phyloP scores from a whole-genome alignment of 2,888 invertebrate species.

The Lycia hirtaria region DNA sequence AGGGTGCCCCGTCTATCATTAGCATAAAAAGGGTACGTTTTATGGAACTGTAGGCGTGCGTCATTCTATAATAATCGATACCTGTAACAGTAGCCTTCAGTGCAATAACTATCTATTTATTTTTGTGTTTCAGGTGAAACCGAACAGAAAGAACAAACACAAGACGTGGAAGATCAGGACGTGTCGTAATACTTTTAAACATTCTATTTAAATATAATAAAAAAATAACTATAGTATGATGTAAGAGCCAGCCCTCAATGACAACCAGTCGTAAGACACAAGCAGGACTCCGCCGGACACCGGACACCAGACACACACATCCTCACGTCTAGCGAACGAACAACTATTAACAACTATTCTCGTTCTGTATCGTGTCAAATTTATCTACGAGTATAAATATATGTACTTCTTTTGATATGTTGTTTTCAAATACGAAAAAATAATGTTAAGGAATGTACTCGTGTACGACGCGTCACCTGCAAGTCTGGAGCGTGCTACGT shows the following conservation, averaged over 20 bases:
- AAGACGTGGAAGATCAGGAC: conserved; percentile 97
- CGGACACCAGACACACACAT: conserved; percentile 31
- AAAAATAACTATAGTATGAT: conserved; percentile 82
- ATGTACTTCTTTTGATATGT: conserved; percentile 80
- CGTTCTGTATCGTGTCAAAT: conserved; percentile 68
- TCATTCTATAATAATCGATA: conserved; percentile 11
- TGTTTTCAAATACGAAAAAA: conserved; percentile 75
- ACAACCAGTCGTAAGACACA: conserved; percentile 66
- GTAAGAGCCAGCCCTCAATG: conserved; percentile 80
- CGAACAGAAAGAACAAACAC: conserved; percentile 95
- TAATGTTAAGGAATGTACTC: conserved; percentile 79
- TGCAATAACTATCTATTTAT: background rate
- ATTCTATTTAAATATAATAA: conserved; percentile 78
- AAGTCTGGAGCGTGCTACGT: background rate
- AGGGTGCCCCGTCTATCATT: conserved; percentile 27
- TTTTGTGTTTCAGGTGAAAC: conserved; percentile 89
- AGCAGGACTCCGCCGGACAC: conserved; percentile 42
- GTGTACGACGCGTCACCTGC: background rate
- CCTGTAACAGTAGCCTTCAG: background rate
- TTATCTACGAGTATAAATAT: conserved; percentile 64
- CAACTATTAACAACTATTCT: conserved; percentile 30
- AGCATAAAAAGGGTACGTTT: conserved; percentile 17
- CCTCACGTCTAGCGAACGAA: background rate
- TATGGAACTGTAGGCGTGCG: conserved; percentile 3
- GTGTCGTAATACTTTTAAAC: conserved; percentile 92